phyloP scores from a whole-genome alignment of 2,113 vertebrate genomes.

The Hippocampus barbouri region DNA sequence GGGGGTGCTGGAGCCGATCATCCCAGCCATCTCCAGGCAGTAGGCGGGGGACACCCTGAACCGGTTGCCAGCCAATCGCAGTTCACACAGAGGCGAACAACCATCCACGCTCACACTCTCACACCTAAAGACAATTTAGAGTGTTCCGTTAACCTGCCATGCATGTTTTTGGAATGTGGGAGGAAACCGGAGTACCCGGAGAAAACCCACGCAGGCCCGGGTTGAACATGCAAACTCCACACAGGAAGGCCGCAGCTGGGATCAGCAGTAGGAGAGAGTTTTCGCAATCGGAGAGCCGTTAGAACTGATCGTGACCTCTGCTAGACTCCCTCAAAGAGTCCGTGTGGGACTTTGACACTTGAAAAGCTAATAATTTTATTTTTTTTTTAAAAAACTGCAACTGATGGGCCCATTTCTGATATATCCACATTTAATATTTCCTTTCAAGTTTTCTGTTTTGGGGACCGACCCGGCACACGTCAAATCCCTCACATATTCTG shows the following conservation, averaged over 20 bases:
- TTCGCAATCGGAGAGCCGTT: neutral
- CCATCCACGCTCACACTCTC: too few species aligned
- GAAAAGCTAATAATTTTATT: neutral
- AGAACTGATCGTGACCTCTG: neutral
- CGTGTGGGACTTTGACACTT: neutral
- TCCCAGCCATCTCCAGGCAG: too few species aligned
- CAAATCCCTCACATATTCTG: slow-evolving; percentile 10
- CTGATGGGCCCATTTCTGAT: neutral
- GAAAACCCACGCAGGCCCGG: too few species aligned
- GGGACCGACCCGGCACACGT: neutral
- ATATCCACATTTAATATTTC: neutral
- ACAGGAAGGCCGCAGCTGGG: neutral
- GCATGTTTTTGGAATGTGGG: too few species aligned
- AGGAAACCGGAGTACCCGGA: too few species aligned
- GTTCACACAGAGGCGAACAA: too few species aligned
- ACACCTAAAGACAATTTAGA: too few species aligned
- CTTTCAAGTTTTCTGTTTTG: slow-evolving; percentile 1
- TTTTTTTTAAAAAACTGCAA: neutral
- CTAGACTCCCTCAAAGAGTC: neutral
- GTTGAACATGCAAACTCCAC: too few species aligned
- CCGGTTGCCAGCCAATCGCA: too few species aligned
- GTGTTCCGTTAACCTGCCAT: too few species aligned
- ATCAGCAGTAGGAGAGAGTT: neutral
- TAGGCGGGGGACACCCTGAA: too few species aligned
- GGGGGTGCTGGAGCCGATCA: too few species aligned